A percentile compares a stretch with the other conserved stretches of the same genome.
phyloP scores from a whole-genome alignment of 2,888 invertebrate genomes.

The Cylloceria caligata region DNA sequence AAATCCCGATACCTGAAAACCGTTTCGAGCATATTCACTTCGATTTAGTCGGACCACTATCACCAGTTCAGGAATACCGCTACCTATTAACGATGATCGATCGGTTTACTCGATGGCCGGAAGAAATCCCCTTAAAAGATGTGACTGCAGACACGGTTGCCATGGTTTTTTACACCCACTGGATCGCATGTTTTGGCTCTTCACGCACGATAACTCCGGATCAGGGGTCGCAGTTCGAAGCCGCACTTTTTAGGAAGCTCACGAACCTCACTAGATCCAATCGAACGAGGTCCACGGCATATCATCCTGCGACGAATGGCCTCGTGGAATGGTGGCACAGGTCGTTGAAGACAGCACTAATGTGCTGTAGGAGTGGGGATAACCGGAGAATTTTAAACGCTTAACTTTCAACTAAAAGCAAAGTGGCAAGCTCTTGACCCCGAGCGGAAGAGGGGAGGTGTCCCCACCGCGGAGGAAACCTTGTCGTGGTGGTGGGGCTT shows the following conservation, averaged over 20 bases:
- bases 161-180: conserved; percentile 23
- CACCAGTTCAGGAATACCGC: not conserved
- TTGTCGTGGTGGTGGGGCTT: too few relatives aligned
- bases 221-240: not conserved
- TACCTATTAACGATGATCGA: conserved; percentile 59
- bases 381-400: too few relatives aligned
- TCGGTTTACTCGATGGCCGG: conserved; percentile 40
- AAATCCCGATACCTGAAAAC: conserved; percentile 8
- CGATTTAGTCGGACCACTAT: conserved; percentile 41
- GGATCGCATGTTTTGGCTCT: conserved; percentile 15
- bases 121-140: conserved; percentile 34
- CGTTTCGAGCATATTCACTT: conserved; percentile 54
- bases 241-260: not conserved
- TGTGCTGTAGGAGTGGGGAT: too few relatives aligned
- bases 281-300: not conserved
- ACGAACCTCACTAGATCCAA: not conserved
- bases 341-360: too few relatives aligned
- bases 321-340: too few relatives aligned
- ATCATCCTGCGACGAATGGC: not conserved
- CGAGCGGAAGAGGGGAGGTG: too few relatives aligned
- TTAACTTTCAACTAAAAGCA: too few relatives aligned
- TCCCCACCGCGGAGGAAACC: too few relatives aligned
- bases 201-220: not conserved
- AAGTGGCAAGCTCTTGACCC: too few relatives aligned
- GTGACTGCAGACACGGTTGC: conserved; percentile 21